phyloP scores from a whole-genome alignment of 2,888 invertebrate species.

The Cartodere bifasciata region DNA sequence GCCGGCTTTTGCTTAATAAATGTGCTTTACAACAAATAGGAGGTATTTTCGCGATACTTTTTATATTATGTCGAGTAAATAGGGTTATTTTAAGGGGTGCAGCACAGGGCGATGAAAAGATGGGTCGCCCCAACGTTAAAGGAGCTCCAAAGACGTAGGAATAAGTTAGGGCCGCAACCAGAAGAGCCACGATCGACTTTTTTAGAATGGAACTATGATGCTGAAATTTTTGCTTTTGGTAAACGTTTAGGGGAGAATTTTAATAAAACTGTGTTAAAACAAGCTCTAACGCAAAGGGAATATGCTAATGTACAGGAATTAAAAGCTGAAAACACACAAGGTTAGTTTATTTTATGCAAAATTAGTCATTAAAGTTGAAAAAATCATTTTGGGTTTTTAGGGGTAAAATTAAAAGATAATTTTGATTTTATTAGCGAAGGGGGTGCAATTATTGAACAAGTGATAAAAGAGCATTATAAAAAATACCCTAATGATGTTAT shows the following conservation, averaged over 20 bases:
- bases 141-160: slow-evolving; percentile 46
- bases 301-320: slow-evolving; percentile 56
- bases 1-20: too few relatives aligned
- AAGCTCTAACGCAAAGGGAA: slow-evolving; percentile 69
- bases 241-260: slow-evolving; percentile 77
- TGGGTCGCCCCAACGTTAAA: slow-evolving; percentile 59
- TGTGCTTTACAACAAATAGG: too few relatives aligned
- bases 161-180: slow-evolving; percentile 45
- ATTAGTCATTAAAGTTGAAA: too few relatives aligned
- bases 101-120: too few relatives aligned
- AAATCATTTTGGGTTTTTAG: neutral
- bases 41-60: too few relatives aligned
- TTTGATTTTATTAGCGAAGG: slow-evolving; percentile 55
- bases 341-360: too few relatives aligned
- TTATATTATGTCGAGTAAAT: too few relatives aligned
- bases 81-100: too few relatives aligned
- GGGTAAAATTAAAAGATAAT: slow-evolving; percentile 46
- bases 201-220: slow-evolving; percentile 78
- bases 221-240: slow-evolving; percentile 81
- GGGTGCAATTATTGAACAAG: slow-evolving; percentile 45
- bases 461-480: slow-evolving; percentile 53
- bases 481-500: slow-evolving; percentile 66
- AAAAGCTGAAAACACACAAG: slow-evolving; percentile 21
- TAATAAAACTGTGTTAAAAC: slow-evolving; percentile 50
- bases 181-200: slow-evolving; percentile 46